Evolutionary conservation across 2,888 invertebrate species (phyloP), one percentile per base, ranked within the genome.

Genomic region (Mesodorylaimus sp.): DNA sequence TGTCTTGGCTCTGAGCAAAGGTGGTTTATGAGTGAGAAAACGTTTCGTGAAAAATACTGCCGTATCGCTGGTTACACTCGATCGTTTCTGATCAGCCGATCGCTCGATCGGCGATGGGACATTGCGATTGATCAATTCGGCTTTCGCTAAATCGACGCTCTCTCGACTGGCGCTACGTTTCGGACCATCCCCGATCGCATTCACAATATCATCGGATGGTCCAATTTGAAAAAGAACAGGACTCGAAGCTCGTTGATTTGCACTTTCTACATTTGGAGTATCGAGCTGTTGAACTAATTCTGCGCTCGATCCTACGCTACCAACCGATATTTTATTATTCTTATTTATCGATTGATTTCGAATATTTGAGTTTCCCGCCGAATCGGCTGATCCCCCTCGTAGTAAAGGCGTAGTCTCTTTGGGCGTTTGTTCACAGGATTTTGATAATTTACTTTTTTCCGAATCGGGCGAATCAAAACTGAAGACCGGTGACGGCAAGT

Each of bases 1-100:
- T 10, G 47, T 46, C 16, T 38, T n/a, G 23, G 47, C 47, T 38
- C 47, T 36, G 38, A 46, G 23, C 23, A 46, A 24, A 3, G 47
- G 47, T 19, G 47, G 47, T 3, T 32, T 32, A 7, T 16, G 7
- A 10, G 7, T 7, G 16, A 32, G 32, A 32, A 10, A 32, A 10
- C 32, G 32, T 32, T 32, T 32, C 10, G 32, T 32, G 32, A 32
- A 32, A 10, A 32, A 10, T 7, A 32, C 32, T 7, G 32, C 32
- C 32, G 32, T 32, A 32, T 32, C 32, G 32, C 32, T 32, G 16
- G 32, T 42, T 7, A 42, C 42, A n/a, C 24, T 42, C 24, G 32
- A 32, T 16, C 32, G 32, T 32, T 32, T 32, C 16, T 32, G 32
- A 32, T 32, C 32, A 7, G 7, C 42, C 7, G 42, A 10, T 19